phyloP scores from a whole-genome alignment of 2,113 vertebrate genomes.

The Podarcis cretensis region DNA sequence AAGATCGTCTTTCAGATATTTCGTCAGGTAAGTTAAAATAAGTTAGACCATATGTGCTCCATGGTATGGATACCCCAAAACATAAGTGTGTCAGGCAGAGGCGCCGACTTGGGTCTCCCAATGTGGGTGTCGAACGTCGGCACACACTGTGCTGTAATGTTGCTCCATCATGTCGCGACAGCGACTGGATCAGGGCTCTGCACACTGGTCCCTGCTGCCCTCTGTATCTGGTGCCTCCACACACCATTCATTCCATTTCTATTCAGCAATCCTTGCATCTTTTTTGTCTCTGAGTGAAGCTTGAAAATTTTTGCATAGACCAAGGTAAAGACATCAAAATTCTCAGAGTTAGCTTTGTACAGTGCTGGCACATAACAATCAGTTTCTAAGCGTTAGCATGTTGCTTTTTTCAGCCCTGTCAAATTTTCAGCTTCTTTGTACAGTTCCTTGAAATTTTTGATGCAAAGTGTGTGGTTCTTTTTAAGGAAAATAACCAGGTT shows the following conservation, averaged over 20 bases:
- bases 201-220: too few relatives aligned
- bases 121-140: too few relatives aligned
- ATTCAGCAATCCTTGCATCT: neutral
- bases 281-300: neutral
- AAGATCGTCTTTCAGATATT: constrained; percentile 53
- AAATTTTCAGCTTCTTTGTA: neutral
- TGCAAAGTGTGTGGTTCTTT: neutral
- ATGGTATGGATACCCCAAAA: neutral
- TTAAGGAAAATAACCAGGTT: neutral
- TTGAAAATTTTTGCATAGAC: neutral
- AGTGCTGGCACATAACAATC: neutral
- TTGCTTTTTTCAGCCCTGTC: neutral
- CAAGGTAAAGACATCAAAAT: neutral
- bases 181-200: too few relatives aligned
- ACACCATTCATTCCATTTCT: neutral
- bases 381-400: neutral
- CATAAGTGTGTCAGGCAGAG: neutral
- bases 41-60: neutral
- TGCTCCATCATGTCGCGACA: too few relatives aligned
- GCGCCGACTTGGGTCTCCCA: too few relatives aligned
- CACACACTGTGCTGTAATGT: too few relatives aligned
- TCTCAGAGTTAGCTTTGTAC: neutral
- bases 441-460: neutral
- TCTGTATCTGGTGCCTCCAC: too few relatives aligned
- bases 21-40: constrained; percentile 68